Base-by-base conservation (phyloP, 2,113 vertebrate species). In the Callionymus lyra region DNA sequence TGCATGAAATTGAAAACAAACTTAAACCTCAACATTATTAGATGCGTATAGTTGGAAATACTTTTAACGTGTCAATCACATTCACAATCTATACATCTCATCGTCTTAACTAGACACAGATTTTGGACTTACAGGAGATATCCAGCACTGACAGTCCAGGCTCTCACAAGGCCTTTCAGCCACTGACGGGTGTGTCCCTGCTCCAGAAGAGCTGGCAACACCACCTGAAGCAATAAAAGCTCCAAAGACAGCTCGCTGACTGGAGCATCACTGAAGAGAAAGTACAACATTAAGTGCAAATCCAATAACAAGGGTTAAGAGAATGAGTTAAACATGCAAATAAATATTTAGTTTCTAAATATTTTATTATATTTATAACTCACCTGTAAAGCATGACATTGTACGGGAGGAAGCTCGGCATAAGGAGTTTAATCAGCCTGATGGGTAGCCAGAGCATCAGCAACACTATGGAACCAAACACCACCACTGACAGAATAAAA, bases 331-430 rank as follows among this genome's bases (percentile, higher is more conserved):
- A n/a, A n/a, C n/a, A n/a, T n/a, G n/a, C n/a, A n/a, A n/a, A n/a
- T n/a, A n/a, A n/a, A n/a, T n/a, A n/a, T n/a, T n/a, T n/a, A n/a
- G n/a, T n/a, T n/a, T n/a, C n/a, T n/a, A n/a, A n/a, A n/a, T n/a
- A n/a, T n/a, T n/a, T n/a, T n/a, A n/a, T n/a, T n/a, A n/a, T 27
- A 8, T 27, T 27, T 13, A 13, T 18, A 35, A 13, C 11, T 76
- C 84, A 99, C 95, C 95, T 99, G 84, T 99, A 99, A 9, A 99
- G 90, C 94, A 99, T 99, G 59, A 98, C 95, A 47, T 99, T 99
- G 65, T 99, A 98, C 0, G 95, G 95, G 56, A 99, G 91, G 68
- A 99, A 99, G 62, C 79, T 70, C 43, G 94, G 92, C 47, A 99
- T 74, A 15, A 98, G 78, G 41, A 91, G 83, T 70, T 98, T 99